These are phyloP conservation scores for Loriculus beryllinus DNA, from an alignment of 2,797 vertebrate species.

Conservation along the genomic window DNA sequence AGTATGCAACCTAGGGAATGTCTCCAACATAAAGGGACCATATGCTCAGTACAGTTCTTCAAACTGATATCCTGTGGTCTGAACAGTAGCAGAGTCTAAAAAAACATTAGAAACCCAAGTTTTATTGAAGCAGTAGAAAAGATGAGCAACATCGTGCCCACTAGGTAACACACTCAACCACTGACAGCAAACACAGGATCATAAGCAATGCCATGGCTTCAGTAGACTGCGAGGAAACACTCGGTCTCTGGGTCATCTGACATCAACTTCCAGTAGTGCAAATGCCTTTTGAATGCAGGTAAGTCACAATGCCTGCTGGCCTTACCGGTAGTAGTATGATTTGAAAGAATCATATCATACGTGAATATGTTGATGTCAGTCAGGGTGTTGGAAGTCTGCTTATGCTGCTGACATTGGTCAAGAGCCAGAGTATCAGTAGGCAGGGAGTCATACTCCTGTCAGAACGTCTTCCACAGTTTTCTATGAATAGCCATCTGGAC, in stretches of 20 bases:
- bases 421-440: background rate
- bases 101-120: background rate
- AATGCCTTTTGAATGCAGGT: background rate
- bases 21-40: background rate
- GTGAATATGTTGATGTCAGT: background rate
- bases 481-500: background rate
- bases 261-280: background rate
- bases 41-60: background rate
- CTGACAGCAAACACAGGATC: background rate
- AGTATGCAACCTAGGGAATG: background rate
- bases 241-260: background rate
- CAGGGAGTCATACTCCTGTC: background rate
- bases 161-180: background rate
- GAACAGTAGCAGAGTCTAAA: background rate
- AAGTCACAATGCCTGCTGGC: background rate
- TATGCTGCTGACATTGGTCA: background rate
- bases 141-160: fast-evolving
- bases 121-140: background rate
- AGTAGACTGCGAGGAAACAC: background rate
- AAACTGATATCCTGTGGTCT: background rate
- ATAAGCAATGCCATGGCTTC: background rate
- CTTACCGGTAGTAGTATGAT: background rate
- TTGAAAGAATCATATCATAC: background rate
- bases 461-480: background rate
- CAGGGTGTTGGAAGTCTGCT: background rate